These are phyloP conservation scores for Bubo bubo DNA, from an alignment of 2,113 vertebrate genomes.

Conservation along the genomic window DNA sequence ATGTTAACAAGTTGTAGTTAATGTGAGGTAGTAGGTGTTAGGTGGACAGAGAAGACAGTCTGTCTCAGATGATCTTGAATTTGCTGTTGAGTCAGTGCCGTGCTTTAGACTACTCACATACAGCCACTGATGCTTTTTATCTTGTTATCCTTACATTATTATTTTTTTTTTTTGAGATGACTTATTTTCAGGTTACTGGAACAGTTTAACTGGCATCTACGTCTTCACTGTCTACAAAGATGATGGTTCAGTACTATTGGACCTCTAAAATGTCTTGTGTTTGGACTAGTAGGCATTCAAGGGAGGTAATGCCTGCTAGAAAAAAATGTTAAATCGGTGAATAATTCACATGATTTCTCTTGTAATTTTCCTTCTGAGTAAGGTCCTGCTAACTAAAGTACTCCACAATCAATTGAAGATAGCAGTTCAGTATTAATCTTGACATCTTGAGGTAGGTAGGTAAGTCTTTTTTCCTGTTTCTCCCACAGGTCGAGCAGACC, in stretches of 20 bases:
- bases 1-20: background rate
- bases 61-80: background rate
- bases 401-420: background rate
- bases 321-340: background rate
- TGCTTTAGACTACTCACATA: background rate
- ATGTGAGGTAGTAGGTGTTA: background rate
- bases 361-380: background rate
- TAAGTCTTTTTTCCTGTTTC: background rate
- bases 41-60: background rate
- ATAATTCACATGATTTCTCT: background rate
- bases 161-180: background rate
- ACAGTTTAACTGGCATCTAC: background rate
- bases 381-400: background rate
- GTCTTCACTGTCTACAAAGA: background rate
- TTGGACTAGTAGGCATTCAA: background rate
- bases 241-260: background rate
- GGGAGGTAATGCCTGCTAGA: background rate
- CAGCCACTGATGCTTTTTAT: background rate
- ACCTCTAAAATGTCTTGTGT: background rate
- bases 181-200: background rate
- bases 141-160: background rate
- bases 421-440: background rate
- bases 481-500: slow-evolving; percentile 91
- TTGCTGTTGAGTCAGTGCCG: background rate
- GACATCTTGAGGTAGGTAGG: background rate